A percentile compares a stretch with the other conserved stretches of the same genome.
phyloP scores from a whole-genome alignment of 1,140 invertebrate species.

The Hydropsyche tenuis region DNA sequence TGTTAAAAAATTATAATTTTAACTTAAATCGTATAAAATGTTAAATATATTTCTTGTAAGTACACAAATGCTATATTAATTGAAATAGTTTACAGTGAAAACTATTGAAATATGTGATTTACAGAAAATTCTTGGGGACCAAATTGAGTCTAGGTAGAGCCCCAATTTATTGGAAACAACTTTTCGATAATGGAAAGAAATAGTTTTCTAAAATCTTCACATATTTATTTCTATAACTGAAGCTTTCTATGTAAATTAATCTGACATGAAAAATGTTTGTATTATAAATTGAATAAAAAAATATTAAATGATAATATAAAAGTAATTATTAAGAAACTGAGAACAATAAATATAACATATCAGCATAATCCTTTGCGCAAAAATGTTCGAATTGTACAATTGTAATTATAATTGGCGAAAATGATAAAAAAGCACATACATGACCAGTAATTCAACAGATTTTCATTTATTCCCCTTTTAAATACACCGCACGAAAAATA shows the following conservation, averaged over 20 bases:
- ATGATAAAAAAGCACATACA: slow-evolving; percentile 34
- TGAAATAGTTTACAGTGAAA: background rate
- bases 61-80: background rate
- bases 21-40: no score
- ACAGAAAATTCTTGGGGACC: slow-evolving; percentile 14
- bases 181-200: background rate
- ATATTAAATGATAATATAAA: background rate
- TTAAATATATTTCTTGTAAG: no score
- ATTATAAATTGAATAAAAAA: background rate
- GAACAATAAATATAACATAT: slow-evolving; percentile 42
- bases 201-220: background rate
- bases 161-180: background rate
- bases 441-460: slow-evolving; percentile 6
- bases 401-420: slow-evolving; percentile 23
- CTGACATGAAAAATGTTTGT: background rate
- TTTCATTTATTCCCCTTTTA: slow-evolving; percentile 16
- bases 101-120: background rate
- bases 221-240: background rate
- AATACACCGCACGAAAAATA: no score
- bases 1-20: no score
- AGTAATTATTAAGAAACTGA: slow-evolving; percentile 31
- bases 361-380: slow-evolving; percentile 29
- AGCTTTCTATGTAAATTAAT: background rate
- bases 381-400: slow-evolving; percentile 20
- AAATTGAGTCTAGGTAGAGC: slow-evolving; percentile 2